Conservation (phyloP, 2,797 vertebrate genomes). For the Cuculus canorus region DNA sequence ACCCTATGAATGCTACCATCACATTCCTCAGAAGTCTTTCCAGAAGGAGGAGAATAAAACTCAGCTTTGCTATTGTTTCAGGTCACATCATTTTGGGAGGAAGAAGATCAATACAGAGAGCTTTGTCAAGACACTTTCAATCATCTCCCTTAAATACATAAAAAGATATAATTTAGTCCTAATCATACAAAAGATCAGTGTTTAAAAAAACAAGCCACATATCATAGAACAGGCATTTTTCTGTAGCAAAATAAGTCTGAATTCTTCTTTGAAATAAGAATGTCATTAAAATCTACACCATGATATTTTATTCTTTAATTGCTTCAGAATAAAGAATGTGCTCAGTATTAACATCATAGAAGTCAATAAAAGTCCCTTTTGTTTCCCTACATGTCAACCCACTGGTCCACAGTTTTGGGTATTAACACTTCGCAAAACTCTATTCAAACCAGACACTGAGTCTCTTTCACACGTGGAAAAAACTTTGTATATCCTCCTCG, state of each 20-base stretch:
- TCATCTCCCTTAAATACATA: neutral
- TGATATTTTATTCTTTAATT: neutral
- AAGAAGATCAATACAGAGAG: neutral
- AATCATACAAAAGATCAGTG: neutral
- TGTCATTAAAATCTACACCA: neutral
- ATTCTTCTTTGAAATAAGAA: neutral
- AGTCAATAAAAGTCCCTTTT: neutral
- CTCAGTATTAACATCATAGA: neutral
- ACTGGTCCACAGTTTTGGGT: neutral
- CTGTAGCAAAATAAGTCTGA: neutral
- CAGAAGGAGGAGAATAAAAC: neutral
- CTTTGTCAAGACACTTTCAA: neutral
- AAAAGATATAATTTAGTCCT: neutral
- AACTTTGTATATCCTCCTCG: fast-evolving
- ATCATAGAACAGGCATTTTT: neutral
- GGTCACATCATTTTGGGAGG: neutral
- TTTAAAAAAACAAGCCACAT: neutral
- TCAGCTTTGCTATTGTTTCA: neutral
- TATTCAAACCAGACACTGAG: neutral
- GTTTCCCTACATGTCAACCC: neutral
- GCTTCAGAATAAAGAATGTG: neutral
- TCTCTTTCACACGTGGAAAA: neutral
- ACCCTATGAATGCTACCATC: neutral
- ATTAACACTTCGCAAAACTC: fast-evolving
- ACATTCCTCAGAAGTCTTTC: neutral